phyloP scores from a whole-genome alignment of 2,113 vertebrate species.

The Callopanchax toddi region DNA sequence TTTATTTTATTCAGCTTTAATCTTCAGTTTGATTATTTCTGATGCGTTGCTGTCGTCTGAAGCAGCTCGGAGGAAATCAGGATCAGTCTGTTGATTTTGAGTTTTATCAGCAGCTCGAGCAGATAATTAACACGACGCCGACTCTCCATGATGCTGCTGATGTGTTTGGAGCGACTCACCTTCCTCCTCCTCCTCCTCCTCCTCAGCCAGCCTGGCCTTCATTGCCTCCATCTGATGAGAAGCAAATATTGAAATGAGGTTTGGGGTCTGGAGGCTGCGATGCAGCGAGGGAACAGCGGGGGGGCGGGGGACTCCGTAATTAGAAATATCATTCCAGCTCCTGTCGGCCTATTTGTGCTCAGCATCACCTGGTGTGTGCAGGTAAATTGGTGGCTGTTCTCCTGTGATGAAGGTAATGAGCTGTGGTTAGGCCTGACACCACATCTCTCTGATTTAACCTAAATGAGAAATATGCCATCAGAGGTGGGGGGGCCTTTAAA shows the following conservation, averaged over 20 bases:
- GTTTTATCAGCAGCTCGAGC: neutral
- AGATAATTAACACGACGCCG: neutral
- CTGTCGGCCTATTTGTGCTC: constrained; percentile 70
- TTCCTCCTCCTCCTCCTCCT: neutral
- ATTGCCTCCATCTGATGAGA: constrained; percentile 55
- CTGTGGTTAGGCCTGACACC: constrained; percentile 69
- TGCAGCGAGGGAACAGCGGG: constrained; percentile 57
- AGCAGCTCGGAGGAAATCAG: neutral
- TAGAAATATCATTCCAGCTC: constrained; percentile 77
- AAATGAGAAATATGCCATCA: constrained; percentile 79
- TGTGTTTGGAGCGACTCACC: neutral
- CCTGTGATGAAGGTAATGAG: constrained; percentile 74
- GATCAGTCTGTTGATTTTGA: neutral
- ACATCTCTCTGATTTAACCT: constrained; percentile 76
- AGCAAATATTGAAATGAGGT: constrained; percentile 78
- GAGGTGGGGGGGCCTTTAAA: constrained; percentile 59
- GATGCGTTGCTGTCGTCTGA: neutral
- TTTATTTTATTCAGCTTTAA: neutral
- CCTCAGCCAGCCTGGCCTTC: neutral
- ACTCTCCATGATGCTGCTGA: neutral
- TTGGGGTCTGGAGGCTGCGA: constrained; percentile 29
- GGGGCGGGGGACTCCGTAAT: constrained; percentile 71
- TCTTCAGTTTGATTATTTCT: neutral
- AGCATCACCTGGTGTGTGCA: constrained; percentile 59
- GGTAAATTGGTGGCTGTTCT: constrained; percentile 76